These are phyloP conservation scores for Notarius quadriscutis DNA, from an alignment of 2,113 vertebrate genomes.

Conservation along the genomic window DNA sequence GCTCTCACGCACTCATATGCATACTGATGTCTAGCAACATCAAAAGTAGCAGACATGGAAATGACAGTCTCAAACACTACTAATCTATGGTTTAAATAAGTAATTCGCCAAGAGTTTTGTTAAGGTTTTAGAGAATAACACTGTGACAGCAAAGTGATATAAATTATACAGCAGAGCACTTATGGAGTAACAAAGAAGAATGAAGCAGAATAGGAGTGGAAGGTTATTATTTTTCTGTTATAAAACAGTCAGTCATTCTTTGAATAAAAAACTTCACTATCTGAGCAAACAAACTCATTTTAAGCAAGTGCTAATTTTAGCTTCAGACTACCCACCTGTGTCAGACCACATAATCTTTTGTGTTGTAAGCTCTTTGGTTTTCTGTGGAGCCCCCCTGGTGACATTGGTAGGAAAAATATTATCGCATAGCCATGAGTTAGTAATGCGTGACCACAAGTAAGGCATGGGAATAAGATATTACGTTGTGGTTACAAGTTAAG, in stretches of 20 bases:
- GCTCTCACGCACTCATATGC: background rate
- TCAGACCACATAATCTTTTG: background rate
- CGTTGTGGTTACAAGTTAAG: no score
- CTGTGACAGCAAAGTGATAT: background rate
- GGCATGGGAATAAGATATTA: no score
- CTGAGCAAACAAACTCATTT: background rate
- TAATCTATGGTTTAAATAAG: background rate
- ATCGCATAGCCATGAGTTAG: no score
- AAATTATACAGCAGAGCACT: background rate
- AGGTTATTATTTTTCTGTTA: background rate
- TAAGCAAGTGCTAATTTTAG: background rate
- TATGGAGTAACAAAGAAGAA: background rate
- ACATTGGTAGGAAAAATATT: no score
- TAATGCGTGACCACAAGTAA: no score
- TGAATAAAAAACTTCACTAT: background rate
- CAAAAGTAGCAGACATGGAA: background rate
- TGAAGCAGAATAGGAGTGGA: background rate
- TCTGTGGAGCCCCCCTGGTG: no score
- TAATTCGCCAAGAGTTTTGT: background rate
- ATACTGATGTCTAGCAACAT: slow-evolving; percentile 11
- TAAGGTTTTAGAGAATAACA: background rate
- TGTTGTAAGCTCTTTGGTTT: no score
- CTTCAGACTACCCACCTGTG: background rate
- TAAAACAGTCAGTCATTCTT: background rate
- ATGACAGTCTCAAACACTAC: background rate